A percentile compares a stretch with the other conserved stretches of the same genome.
These are phyloP conservation scores for Apaloderma vittatum DNA, from an alignment of 2,113 vertebrate genomes.

Conservation along the genomic window DNA sequence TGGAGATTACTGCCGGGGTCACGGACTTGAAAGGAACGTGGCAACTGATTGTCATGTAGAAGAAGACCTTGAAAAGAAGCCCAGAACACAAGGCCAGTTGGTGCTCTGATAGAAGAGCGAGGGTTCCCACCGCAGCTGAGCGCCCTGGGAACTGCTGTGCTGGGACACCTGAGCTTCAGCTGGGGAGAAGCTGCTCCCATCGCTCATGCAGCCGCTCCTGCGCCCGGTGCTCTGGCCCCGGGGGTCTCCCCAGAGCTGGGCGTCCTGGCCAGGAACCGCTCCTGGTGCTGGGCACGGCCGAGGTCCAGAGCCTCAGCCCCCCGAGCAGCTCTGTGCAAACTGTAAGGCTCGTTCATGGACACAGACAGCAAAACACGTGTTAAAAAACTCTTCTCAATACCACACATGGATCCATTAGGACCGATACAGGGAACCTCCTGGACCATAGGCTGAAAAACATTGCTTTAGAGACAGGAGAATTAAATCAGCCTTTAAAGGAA, in stretches of 20 bases:
- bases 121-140: background rate
- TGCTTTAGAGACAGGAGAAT: background rate
- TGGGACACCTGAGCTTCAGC: background rate
- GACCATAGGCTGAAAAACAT: background rate
- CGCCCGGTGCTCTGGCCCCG: rapidly evolving
- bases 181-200: background rate
- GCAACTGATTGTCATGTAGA: background rate
- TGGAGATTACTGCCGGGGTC: background rate
- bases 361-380: background rate
- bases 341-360: rapidly evolving
- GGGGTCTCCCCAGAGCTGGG: background rate
- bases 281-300: background rate
- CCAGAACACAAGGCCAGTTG: background rate
- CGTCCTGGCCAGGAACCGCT: background rate
- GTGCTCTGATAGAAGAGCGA: background rate
- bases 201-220: background rate
- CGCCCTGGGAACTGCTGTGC: background rate
- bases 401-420: background rate
- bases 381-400: background rate
- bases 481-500: background rate
- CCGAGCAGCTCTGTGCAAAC: too few relatives aligned
- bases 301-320: background rate
- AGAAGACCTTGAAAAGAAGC: background rate
- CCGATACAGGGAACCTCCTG: background rate
- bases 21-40: background rate